Base-by-base conservation (phyloP, 2,113 vertebrate species). In the Motacilla tschutschensis region DNA sequence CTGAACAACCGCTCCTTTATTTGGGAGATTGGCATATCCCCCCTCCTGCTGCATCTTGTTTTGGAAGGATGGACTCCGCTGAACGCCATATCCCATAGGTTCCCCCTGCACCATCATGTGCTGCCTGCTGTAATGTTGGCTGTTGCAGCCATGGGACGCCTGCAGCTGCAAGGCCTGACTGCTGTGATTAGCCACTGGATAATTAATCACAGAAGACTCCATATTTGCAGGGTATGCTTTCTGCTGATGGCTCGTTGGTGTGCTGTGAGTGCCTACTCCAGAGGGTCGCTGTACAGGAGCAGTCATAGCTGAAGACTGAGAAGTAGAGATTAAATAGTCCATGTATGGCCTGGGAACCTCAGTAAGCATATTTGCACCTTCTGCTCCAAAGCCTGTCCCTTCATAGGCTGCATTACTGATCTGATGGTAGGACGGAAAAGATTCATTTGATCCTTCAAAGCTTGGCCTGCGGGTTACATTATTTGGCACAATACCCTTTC, bases 11-110 rank as follows among this genome's bases (percentile, higher is more conserved):
- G 93, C 88, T 11, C 97, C 98, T 97, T 99, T 99, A 76, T 96
- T 96, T 53, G 98, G 97, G 83, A 99, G 97, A 94, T 64, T 97
- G 15, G 97, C 93, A 6, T 99, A 99, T 28, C 96, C 96, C 33
- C 93, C 98, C 15, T 98, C 97, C 48, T 97, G 97, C 9, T 97
- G 95, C 88, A 98, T 97, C 96, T 99, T 99, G 94, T 97, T 99
- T 93, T 99, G 99, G 95, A 99, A 99, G 87, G 99, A 99, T 17
- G 98, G 97, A 79, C 98, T 99, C 85, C 98, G 96, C 96, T 99
- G 98, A 58, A 99, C 93, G n/a, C 98, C 97, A 11, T 99, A 99
- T 24, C 97, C 97, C 38, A 97, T 93, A 0, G 98, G 89, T 71
- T 99, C 97, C 14, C 94, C 93, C 15, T 95, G 95, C 71, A 95